phyloP scores from a whole-genome alignment of 2,113 vertebrate species.

The Gambusia holbrooki region DNA sequence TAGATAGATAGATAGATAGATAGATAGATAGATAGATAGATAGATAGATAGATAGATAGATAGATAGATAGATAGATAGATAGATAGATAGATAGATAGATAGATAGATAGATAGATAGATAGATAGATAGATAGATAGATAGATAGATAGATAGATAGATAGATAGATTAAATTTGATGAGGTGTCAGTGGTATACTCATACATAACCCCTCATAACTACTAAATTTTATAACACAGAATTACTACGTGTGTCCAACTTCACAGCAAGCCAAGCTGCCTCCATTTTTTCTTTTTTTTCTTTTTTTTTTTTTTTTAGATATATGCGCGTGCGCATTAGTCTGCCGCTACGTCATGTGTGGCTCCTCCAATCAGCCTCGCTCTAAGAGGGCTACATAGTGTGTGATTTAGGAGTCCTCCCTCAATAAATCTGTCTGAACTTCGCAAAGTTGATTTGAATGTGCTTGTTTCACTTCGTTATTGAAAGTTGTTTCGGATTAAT shows the following conservation, averaged over 20 bases:
- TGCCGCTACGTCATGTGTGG: not conserved
- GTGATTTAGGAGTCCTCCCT: slow-evolving; percentile 75
- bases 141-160: slow-evolving; percentile 1
- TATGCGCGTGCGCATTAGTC: slow-evolving; percentile 53
- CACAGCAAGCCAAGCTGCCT: too few species aligned
- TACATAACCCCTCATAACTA: not conserved
- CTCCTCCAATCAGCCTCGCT: slow-evolving; percentile 69
- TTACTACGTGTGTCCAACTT: too few species aligned
- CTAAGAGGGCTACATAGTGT: slow-evolving; percentile 27
- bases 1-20: too few species aligned
- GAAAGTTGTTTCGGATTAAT: slow-evolving; percentile 81
- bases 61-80: not conserved
- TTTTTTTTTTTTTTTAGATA: not conserved
- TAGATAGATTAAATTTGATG: not conserved
- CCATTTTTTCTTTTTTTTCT: not conserved
- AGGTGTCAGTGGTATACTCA: not conserved
- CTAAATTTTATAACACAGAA: too few species aligned
- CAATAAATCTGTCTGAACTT: slow-evolving; percentile 81
- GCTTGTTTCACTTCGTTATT: slow-evolving; percentile 77
- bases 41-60: slow-evolving; percentile 1
- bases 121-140: slow-evolving; percentile 1
- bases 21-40: not conserved
- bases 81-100: not conserved
- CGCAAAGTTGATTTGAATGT: slow-evolving; percentile 80
- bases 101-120: slow-evolving; percentile 1